These are phyloP conservation scores for Malaclemys terrapin DNA, from an alignment of 2,113 vertebrate genomes.

Conservation along the genomic window DNA sequence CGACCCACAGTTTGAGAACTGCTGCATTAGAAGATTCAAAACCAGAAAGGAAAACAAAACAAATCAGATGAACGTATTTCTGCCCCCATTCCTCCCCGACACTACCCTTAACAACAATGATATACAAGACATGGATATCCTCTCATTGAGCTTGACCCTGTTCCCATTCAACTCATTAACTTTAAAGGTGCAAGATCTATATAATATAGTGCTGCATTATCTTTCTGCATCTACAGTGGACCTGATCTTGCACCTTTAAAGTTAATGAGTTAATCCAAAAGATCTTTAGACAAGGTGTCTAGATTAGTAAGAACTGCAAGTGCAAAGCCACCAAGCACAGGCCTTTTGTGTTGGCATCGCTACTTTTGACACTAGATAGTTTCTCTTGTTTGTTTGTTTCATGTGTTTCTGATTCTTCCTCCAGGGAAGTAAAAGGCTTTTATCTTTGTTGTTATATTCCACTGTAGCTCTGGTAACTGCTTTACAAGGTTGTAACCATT, in stretches of 20 bases:
- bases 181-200: not conserved
- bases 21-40: not conserved
- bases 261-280: not conserved
- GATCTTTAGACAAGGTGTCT: conserved; percentile 26
- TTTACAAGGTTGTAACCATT: conserved; percentile 70
- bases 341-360: conserved; percentile 15
- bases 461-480: conserved; percentile 56
- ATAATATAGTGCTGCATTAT: too few species aligned
- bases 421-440: conserved; percentile 50
- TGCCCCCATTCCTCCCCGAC: conserved; percentile 45
- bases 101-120: not conserved
- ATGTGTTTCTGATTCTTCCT: conserved; percentile 51
- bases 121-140: not conserved
- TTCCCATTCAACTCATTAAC: conserved; percentile 9
- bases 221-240: too few species aligned
- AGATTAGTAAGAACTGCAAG: conserved; percentile 14
- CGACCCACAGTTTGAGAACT: too few species aligned
- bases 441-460: conserved; percentile 44
- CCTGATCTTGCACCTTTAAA: too few species aligned
- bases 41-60: not conserved
- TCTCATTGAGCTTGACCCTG: conserved; percentile 1
- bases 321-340: conserved; percentile 12
- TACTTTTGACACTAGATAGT: conserved; percentile 47
- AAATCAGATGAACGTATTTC: conserved; percentile 48
- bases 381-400: conserved; percentile 19